These are phyloP conservation scores for Drosophila pallidifrons DNA, from an alignment of 1,140 invertebrate species.

Conservation along the genomic window DNA sequence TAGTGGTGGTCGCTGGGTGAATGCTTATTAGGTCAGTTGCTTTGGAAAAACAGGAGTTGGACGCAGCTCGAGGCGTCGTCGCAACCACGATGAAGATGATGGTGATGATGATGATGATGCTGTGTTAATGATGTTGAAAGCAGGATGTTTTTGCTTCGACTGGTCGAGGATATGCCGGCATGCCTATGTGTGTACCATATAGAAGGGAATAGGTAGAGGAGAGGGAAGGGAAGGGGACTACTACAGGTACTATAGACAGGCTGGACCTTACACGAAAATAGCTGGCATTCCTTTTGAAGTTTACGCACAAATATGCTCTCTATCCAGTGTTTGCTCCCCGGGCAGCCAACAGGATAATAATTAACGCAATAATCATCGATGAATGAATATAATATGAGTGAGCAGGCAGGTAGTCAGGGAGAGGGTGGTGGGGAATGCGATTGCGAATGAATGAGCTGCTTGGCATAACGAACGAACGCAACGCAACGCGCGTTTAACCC, in stretches of 20 bases:
- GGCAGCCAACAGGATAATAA: constrained; percentile 71
- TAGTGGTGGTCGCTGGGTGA: constrained; percentile 53
- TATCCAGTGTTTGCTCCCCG: constrained; percentile 4
- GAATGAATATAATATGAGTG: constrained; percentile 52
- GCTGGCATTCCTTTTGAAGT: constrained; percentile 83
- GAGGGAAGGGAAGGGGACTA: constrained; percentile 5
- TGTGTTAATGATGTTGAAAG: constrained; percentile 18
- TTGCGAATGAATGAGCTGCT: constrained; percentile 46
- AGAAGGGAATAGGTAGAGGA: not conserved
- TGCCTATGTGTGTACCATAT: constrained; percentile 28
- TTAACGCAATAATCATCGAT: constrained; percentile 84
- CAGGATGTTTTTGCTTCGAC: constrained; percentile 49
- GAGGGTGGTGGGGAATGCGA: constrained; percentile 19
- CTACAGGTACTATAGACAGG: constrained; percentile 26
- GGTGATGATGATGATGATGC: constrained; percentile 24
- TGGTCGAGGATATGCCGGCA: constrained; percentile 37
- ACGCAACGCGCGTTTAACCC: constrained; percentile 62
- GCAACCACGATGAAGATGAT: constrained; percentile 15
- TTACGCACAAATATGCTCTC: constrained; percentile 76
- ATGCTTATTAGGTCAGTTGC: constrained; percentile 78
- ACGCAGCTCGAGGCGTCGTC: constrained; percentile 13
- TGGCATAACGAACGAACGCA: constrained; percentile 64
- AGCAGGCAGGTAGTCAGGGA: constrained; percentile 14
- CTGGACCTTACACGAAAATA: constrained; percentile 74
- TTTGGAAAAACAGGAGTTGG: constrained; percentile 12